Conservation (phyloP, 2,113 vertebrate genomes). For the Nerophis lumbriciformis region DNA sequence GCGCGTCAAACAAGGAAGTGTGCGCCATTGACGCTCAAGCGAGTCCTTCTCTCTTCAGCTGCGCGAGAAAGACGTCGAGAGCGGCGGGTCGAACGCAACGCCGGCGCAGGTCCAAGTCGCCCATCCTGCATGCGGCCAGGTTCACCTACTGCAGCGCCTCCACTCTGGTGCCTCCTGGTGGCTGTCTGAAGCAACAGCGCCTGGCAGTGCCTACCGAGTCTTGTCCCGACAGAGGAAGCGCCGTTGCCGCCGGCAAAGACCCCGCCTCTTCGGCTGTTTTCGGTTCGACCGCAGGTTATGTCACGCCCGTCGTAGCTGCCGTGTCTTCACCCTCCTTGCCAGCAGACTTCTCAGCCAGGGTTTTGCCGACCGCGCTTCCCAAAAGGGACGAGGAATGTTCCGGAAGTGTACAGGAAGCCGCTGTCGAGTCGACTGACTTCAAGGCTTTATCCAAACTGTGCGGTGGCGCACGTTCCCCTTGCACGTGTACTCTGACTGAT, state of each 20-base stretch:
- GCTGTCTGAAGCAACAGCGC: conserved; percentile 76
- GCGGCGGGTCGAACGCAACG: conserved; percentile 81
- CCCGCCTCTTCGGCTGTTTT: conserved; percentile 56
- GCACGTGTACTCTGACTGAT: conserved; percentile 10
- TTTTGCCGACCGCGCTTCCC: not conserved
- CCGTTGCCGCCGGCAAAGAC: conserved; percentile 63
- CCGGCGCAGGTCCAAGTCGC: conserved; percentile 89
- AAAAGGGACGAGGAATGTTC: not conserved
- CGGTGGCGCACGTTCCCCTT: conserved; percentile 38
- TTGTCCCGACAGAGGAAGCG: conserved; percentile 4
- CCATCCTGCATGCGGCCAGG: conserved; percentile 90
- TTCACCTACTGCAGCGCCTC: conserved; percentile 86
- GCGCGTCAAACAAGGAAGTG: too few species aligned
- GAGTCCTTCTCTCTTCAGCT: conserved; percentile 54
- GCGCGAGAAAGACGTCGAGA: conserved; percentile 81
- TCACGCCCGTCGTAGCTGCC: conserved; percentile 26
- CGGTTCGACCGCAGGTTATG: conserved; percentile 43
- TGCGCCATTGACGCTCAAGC: too few species aligned
- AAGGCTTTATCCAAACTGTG: conserved; percentile 76
- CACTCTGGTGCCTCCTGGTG: conserved; percentile 56
- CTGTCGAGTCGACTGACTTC: conserved; percentile 75
- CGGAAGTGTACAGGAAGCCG: not conserved
- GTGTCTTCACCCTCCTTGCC: not conserved
- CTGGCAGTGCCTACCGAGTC: conserved; percentile 63
- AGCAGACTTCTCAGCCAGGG: too few species aligned